Base-by-base conservation (phyloP, 2,888 invertebrate species). In the Venustoraphidia nigricollis region DNA sequence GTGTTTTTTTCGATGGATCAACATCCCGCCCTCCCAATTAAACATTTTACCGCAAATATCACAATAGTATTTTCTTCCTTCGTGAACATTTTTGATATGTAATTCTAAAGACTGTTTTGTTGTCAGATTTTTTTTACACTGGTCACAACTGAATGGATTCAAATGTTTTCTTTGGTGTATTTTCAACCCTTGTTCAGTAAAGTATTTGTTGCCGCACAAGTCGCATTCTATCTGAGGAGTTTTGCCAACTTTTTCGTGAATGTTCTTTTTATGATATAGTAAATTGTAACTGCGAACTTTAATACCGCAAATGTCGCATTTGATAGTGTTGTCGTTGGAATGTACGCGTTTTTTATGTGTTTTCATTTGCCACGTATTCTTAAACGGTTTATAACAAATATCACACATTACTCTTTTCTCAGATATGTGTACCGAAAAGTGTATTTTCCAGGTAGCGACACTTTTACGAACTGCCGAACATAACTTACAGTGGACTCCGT, bases 1-100 rank as follows among this genome's bases (percentile, higher is more conserved):
- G 35, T 47, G 47, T n/a, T 34, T 40, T 42, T 39, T 14, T 6
- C 27, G 3, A 42, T 50, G 47, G 5, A 11, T 27, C n/a, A 42
- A 44, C 34, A 43, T 45, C 9, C 43, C 43, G 13, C 10, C 11
- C 5, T 10, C 17, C 11, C 36, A 44, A 5, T 36, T 34, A 35
- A 44, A 44, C 10, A 35, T 13, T 13, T 27, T n/a, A 13, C 36
- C 27, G 36, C 44, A 44, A 10, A 44, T 9, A 3, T 5, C 14
- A n/a, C 44, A 44, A 9, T 14, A 10, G 10, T 36, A 14, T n/a
- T 44, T 34, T 9, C 36, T 44, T 11, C 36, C 36, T 11, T 36
- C 11, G 11, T 44, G 35, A 13, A 36, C 36, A 2, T 10, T 13
- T 10, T 44, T 36, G 6, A 36, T 36, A 36, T 44, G 44, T 9